These are phyloP conservation scores for Zaprionus gabonicus DNA, from an alignment of 1,140 invertebrate genomes.

Conservation along the genomic window DNA sequence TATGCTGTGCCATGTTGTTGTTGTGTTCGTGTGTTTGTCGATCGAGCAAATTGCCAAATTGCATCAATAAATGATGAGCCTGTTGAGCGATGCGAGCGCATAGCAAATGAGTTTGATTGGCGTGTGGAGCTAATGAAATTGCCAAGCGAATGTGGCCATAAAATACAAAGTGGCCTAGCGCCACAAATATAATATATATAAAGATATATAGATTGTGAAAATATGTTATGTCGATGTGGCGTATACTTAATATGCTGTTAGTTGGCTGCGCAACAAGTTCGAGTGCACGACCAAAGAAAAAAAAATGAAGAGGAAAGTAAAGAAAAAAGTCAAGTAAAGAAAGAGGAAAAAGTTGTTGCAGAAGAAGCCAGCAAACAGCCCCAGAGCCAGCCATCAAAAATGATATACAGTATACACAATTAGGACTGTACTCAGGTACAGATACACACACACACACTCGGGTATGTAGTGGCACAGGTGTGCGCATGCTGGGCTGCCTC, in stretches of 20 bases:
- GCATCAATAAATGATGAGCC: slow-evolving; percentile 62
- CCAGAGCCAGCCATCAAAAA: slow-evolving; percentile 18
- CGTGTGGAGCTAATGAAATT: slow-evolving; percentile 42
- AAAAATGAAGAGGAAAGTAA: background rate
- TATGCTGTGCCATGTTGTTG: background rate
- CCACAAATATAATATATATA: background rate
- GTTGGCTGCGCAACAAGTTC: slow-evolving; percentile 58
- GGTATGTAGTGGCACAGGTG: too few relatives aligned
- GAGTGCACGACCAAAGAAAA: slow-evolving; percentile 8
- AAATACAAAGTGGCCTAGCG: slow-evolving; percentile 22
- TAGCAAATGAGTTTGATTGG: slow-evolving; percentile 36
- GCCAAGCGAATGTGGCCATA: slow-evolving; percentile 11
- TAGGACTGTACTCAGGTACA: slow-evolving; percentile 8
- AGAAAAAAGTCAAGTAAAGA: background rate
- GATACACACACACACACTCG: slow-evolving; percentile 12
- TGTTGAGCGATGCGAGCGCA: slow-evolving; percentile 54
- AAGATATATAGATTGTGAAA: background rate
- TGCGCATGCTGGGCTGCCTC: background rate
- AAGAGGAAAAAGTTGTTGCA: background rate
- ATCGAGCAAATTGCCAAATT: slow-evolving; percentile 34
- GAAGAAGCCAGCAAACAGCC: slow-evolving; percentile 22
- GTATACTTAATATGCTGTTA: slow-evolving; percentile 29
- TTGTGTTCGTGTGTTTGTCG: slow-evolving; percentile 4
- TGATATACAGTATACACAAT: slow-evolving; percentile 9
- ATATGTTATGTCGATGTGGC: background rate